Evolutionary conservation across 2,888 invertebrate species (phyloP), one percentile per base, ranked within the genome.

Genomic region (Dynastes tityus): DNA sequence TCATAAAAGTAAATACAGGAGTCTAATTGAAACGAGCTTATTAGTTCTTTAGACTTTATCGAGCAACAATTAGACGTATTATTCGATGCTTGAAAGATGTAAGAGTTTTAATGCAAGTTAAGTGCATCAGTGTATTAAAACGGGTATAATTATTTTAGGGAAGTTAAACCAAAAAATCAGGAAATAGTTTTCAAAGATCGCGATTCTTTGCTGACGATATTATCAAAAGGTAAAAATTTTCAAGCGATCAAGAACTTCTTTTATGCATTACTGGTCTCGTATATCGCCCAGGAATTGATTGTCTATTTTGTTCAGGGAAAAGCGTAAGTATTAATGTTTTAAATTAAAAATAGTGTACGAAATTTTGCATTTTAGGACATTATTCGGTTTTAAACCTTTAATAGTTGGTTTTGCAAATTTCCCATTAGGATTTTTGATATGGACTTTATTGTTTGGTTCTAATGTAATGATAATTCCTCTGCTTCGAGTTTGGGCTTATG

Each of bases 241-340:
- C 22, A 27, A 45, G 32, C 58, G 4, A 58, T 73, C 1, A 73
- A 55, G 27, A 73, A 73, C 5, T 40, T 61, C 45, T 73, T 61
- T 22, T 73, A 73, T 37, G 73, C 61, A n/a, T 8, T 55, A 40
- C 32, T 73, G 32, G 3, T 61, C 11, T 16, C 32, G 6, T 73
- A 53, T 13, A 16, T 73, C 13, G 40, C 29, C 2, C 49, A 55
- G 51, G 71, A 73, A 58, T 9, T 73, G 0, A 73, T 58, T 37
- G 22, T n/a, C 32, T 40, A 45, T 37, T 55, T 58, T 32, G n/a
- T 32, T 1, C 32, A 29, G n/a, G 9, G 11, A 37, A 16, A 65
- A 65, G 45, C 37, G 65, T 65, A 65, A 65, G 65, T 65, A n/a
- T 65, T 65, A 13, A 22, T 27, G 5, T 32, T 32, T 22, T 22